Evolutionary conservation across 37 sponge, comb jelly and placozoan species (phyloP).

Genomic region (Ephydatia muelleri): DNA sequence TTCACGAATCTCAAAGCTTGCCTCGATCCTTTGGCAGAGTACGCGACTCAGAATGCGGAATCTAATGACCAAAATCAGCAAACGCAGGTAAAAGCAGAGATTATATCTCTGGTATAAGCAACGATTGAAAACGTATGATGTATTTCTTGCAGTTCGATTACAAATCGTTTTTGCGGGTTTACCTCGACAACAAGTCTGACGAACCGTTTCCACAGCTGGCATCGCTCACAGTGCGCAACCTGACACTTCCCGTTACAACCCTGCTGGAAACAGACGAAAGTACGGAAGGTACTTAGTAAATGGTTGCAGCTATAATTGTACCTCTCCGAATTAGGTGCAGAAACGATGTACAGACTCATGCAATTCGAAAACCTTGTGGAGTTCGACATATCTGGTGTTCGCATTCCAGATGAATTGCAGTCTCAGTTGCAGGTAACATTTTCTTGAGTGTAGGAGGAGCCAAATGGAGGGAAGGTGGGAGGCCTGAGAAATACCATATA

Average conservation of each 20-base stretch:
- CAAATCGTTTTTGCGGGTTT: slow-evolving; percentile 14
- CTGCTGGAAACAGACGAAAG: slow-evolving; percentile 1
- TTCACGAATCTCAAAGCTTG: slow-evolving; percentile 45
- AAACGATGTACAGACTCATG: slow-evolving; percentile 20
- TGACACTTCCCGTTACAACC: neutral
- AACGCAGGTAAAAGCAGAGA: neutral
- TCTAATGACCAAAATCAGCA: neutral
- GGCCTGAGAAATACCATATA: too few species aligned
- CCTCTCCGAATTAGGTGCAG: slow-evolving; percentile 1
- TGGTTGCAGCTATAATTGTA: neutral
- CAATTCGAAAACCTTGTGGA: slow-evolving; percentile 45
- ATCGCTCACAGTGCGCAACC: slow-evolving; percentile 16
- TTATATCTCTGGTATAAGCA: neutral
- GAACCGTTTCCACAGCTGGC: slow-evolving; percentile 12
- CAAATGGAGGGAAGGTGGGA: neutral
- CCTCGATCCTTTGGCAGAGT: slow-evolving; percentile 25
- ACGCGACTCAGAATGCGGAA: slow-evolving; percentile 3
- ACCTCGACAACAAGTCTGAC: slow-evolving; percentile 3
- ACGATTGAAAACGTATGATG: neutral
- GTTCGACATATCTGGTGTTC: slow-evolving; percentile 32
- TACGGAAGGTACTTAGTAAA: neutral
- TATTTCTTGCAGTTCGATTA: slow-evolving; percentile 39
- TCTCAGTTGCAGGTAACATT: slow-evolving; percentile 37
- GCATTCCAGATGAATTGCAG: slow-evolving; percentile 26
- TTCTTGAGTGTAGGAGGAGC: neutral